These are phyloP conservation scores for Sepioteuthis lessoniana DNA, from an alignment of 2,888 invertebrate species.

Conservation along the genomic window DNA sequence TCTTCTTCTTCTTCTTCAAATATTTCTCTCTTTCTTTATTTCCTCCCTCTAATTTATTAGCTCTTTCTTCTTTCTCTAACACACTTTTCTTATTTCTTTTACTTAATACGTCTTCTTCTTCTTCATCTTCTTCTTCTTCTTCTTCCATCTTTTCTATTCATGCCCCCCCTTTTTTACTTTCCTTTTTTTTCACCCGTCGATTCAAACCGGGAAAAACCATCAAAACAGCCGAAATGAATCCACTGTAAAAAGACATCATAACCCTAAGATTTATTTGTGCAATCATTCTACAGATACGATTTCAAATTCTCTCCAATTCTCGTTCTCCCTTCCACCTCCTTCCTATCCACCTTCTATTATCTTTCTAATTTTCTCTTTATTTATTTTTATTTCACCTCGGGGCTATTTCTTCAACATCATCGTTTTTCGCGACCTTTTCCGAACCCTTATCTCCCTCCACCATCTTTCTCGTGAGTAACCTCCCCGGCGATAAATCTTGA, in stretches of 20 bases:
- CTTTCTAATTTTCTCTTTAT: conserved; percentile 1
- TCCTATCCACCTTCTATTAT: background rate
- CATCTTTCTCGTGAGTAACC: background rate
- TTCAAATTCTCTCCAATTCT: conserved; percentile 8
- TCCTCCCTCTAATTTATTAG: too few species aligned
- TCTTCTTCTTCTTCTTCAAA: too few species aligned
- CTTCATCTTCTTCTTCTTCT: background rate
- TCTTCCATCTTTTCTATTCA: background rate
- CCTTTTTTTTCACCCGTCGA: background rate
- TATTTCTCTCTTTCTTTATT: too few species aligned
- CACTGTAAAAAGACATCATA: background rate
- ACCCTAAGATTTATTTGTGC: background rate
- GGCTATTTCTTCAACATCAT: background rate
- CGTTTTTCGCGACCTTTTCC: background rate
- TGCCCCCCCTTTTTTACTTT: background rate
- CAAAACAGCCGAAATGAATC: conserved; percentile 18
- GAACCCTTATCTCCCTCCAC: background rate
- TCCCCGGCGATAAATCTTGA: background rate
- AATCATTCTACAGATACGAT: conserved; percentile 20
- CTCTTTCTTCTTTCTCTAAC: too few species aligned
- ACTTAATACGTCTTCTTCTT: background rate
- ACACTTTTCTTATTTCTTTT: too few species aligned
- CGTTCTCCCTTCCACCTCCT: background rate
- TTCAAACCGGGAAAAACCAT: background rate
- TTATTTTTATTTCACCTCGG: background rate